These are phyloP conservation scores for Drosophila nasuta DNA, from an alignment of 1,140 invertebrate genomes.

Conservation along the genomic window DNA sequence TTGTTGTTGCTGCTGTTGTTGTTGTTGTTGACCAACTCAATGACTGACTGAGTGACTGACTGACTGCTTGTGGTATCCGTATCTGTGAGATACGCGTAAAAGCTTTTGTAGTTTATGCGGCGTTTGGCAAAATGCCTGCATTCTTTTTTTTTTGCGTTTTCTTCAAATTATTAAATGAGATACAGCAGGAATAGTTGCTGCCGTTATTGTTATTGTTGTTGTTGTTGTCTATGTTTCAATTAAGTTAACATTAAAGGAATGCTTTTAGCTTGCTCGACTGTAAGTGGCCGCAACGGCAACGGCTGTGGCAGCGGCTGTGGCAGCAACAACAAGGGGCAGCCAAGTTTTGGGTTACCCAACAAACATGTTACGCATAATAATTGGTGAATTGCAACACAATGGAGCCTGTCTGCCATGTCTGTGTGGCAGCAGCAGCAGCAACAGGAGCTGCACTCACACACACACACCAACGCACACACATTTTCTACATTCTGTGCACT, in stretches of 20 bases:
- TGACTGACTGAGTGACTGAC: no score
- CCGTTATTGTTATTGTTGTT: slow-evolving; percentile 3
- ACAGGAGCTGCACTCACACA: not conserved
- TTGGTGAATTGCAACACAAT: slow-evolving; percentile 58
- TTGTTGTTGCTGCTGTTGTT: slow-evolving; percentile 10
- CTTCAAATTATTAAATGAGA: slow-evolving; percentile 54
- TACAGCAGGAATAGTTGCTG: slow-evolving; percentile 49
- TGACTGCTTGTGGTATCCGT: slow-evolving; percentile 41
- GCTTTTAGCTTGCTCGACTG: slow-evolving; percentile 64
- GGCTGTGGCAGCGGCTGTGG: not conserved
- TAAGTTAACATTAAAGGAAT: slow-evolving; percentile 79
- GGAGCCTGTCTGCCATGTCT: not conserved
- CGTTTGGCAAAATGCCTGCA: slow-evolving; percentile 75
- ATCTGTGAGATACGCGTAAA: slow-evolving; percentile 76
- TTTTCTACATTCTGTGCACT: not conserved
- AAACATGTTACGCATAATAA: slow-evolving; percentile 81
- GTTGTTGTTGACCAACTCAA: not conserved
- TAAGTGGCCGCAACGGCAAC: slow-evolving; percentile 50
- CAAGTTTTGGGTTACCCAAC: slow-evolving; percentile 63
- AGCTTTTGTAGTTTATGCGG: slow-evolving; percentile 77
- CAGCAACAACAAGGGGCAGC: slow-evolving; percentile 4
- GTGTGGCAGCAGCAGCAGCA: slow-evolving; percentile 11
- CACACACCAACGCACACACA: not conserved
- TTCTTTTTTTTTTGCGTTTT: slow-evolving; percentile 24
- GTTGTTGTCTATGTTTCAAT: slow-evolving; percentile 65